Conservation (phyloP, 1,140 invertebrate genomes). For the Triops longicaudatus region DNA sequence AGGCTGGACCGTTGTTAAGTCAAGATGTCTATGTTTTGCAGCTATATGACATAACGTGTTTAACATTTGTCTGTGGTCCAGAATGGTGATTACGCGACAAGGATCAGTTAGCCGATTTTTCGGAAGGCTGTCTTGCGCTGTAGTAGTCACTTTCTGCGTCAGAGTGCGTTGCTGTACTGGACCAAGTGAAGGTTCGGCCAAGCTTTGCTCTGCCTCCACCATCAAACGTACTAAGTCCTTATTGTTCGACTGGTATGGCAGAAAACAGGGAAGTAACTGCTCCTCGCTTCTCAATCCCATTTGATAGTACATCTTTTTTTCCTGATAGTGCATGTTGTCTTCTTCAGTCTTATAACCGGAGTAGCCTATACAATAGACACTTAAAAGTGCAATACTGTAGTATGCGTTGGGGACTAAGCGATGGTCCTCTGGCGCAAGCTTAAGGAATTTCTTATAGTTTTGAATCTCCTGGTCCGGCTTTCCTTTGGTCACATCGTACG, state of each 20-base stretch:
- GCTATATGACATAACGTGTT: background rate
- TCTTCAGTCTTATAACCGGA: too few species aligned
- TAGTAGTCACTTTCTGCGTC: too few species aligned
- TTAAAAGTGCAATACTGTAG: background rate
- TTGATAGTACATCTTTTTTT: background rate
- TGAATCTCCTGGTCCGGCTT: background rate
- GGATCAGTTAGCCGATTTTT: background rate
- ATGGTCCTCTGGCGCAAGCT: background rate
- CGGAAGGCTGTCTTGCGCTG: too few species aligned
- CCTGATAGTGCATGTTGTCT: background rate
- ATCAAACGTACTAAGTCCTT: background rate
- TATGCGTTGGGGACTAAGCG: background rate
- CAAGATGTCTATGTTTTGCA: too few species aligned
- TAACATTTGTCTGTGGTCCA: background rate
- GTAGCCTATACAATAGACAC: too few species aligned
- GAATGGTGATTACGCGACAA: background rate
- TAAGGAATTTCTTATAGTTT: background rate
- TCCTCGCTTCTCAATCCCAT: background rate
- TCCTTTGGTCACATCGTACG: background rate
- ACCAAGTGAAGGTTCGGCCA: background rate
- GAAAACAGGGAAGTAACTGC: background rate
- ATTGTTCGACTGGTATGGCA: background rate
- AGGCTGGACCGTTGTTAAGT: background rate
- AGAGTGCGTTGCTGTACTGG: background rate
- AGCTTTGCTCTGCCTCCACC: background rate